Percentiles rank a stretch among this genome's conserved stretches.
phyloP scores from a whole-genome alignment of 2,888 invertebrate genomes.

The Chouioia cunea region DNA sequence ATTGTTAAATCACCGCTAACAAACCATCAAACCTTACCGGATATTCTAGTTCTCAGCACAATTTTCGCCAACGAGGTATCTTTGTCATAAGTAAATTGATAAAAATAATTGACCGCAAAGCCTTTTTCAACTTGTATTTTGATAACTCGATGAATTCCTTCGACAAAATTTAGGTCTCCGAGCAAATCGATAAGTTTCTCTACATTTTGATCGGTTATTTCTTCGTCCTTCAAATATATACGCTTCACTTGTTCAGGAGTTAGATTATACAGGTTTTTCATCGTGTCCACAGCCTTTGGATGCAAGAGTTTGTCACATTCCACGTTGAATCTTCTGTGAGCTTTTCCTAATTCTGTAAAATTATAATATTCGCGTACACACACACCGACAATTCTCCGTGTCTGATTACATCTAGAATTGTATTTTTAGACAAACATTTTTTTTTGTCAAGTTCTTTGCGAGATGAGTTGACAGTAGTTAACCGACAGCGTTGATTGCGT shows the following conservation, averaged over 20 bases:
- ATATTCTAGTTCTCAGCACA: background rate
- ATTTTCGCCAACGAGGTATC: constrained; percentile 47
- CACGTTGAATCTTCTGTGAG: background rate
- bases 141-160: constrained; percentile 53
- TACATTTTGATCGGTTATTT: constrained; percentile 42
- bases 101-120: constrained; percentile 54
- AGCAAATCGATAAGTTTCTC: constrained; percentile 48
- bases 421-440: too few species aligned
- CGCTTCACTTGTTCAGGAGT: constrained; percentile 49
- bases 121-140: constrained; percentile 50
- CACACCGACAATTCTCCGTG: too few species aligned
- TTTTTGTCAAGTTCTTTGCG: too few species aligned
- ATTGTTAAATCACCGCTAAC: background rate
- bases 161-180: constrained; percentile 53
- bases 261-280: constrained; percentile 46
- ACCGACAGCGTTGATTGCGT: too few species aligned
- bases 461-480: too few species aligned
- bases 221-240: constrained; percentile 53
- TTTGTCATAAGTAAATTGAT: constrained; percentile 55
- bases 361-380: too few species aligned
- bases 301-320: constrained; percentile 32
- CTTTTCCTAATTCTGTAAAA: background rate
- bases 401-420: too few species aligned
- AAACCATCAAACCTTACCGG: constrained; percentile 4
- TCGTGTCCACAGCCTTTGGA: constrained; percentile 39